Conservation (phyloP, 2,888 invertebrate species). For the Drosophila helvetica region DNA sequence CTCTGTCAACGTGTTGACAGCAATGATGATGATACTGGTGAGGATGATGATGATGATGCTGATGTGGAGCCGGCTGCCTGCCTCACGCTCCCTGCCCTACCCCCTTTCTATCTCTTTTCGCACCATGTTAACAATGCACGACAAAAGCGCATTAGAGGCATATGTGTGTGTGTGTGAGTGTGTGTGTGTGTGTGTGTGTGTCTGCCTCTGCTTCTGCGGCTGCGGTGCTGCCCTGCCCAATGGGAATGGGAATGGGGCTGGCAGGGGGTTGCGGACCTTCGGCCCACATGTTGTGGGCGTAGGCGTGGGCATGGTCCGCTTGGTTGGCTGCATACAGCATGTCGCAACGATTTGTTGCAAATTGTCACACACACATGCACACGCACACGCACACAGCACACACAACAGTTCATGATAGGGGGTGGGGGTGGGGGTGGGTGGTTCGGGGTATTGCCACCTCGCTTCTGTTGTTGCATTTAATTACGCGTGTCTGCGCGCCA, state of each 20-base stretch:
- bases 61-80: background rate
- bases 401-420: background rate
- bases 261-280: constrained; percentile 17
- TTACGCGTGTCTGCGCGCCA: constrained; percentile 69
- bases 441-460: constrained; percentile 28
- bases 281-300: constrained; percentile 34
- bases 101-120: constrained; percentile 13
- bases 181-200: constrained; percentile 6
- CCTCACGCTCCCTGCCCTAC: constrained; percentile 2
- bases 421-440: background rate
- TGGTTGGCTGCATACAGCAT: constrained; percentile 60
- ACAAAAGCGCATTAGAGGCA: constrained; percentile 72
- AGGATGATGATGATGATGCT: constrained; percentile 39
- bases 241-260: background rate
- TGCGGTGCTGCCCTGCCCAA: constrained; percentile 52
- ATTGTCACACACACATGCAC: constrained; percentile 51
- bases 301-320: constrained; percentile 55
- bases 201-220: constrained; percentile 7
- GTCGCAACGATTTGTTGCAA: constrained; percentile 74
- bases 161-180: constrained; percentile 18
- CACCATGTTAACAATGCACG: constrained; percentile 62
- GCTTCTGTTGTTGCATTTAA: constrained; percentile 72
- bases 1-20: constrained; percentile 70
- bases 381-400: constrained; percentile 18
- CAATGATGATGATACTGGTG: constrained; percentile 59